Base-by-base conservation (phyloP, 2,888 invertebrate species). In the Psococerastis gibbosa region DNA sequence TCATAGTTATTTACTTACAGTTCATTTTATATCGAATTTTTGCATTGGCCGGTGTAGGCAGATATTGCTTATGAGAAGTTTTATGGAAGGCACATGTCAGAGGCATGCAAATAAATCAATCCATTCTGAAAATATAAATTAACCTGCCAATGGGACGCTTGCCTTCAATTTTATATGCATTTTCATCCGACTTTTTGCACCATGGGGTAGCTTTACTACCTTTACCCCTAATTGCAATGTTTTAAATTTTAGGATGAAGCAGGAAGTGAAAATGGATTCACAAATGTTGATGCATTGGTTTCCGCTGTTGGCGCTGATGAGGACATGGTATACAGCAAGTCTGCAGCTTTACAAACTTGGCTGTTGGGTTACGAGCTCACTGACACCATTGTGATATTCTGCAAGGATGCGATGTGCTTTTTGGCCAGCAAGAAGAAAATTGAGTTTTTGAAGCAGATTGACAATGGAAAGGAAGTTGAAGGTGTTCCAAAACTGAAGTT, bases 351-450 rank as follows among this genome's bases (percentile, higher is more conserved):
- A 51, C 60, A 88, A 83, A 85, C 84, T 45, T 98, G 97, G 97
- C 72, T 99, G 43, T 78, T 97, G 58, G 92, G 92, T 42, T 95
- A 97, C 60, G 97, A 97, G 60, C 66, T 99, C 43, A 83, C 91
- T 1, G 98, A 99, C 59, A 95, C 94, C 1, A 78, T 97, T 44
- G 84, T 91, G 66, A 77, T 97, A 5, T 70, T 98, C 49, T 80
- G 88, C 32, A 79, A 87, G 52, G 75, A 82, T 35, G 74, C 75
- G 32, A 80, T 95, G 49, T 78, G 80, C 57, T 88, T 98, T 56
- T 67, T 98, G 46, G 88, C 94, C 1, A 94, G 94, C 57, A 95
- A 92, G 63, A 95, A 95, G 68, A 98, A 98, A 63, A 89, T 94
- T 49, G 95, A 97, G 55, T 98, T 95, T 62, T 66, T 98, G 42